These are phyloP conservation scores for Saxicola maurus DNA, from an alignment of 2,797 vertebrate species.

Conservation along the genomic window DNA sequence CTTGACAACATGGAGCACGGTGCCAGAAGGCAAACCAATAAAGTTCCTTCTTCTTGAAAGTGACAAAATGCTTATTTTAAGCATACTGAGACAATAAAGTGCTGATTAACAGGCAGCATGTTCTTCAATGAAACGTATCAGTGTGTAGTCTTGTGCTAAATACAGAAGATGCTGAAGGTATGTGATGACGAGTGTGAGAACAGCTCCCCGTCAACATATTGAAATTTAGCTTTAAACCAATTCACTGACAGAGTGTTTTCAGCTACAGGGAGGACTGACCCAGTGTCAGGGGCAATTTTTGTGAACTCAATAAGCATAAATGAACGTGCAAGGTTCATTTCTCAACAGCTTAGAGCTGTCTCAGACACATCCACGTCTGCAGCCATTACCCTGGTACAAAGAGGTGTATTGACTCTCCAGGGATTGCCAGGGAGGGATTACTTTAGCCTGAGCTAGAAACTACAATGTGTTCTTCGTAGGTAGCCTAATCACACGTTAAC, in stretches of 20 bases:
- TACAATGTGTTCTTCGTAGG: neutral
- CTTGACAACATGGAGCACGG: slow-evolving; percentile 17
- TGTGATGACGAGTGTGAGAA: neutral
- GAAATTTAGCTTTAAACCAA: neutral
- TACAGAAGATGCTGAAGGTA: slow-evolving; percentile 15
- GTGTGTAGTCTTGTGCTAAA: neutral
- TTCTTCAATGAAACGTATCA: slow-evolving; percentile 14
- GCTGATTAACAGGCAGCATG: slow-evolving; percentile 40
- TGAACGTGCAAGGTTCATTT: neutral
- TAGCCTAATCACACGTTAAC: slow-evolving; percentile 14
- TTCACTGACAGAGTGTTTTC: neutral
- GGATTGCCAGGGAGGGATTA: neutral
- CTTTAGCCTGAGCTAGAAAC: neutral
- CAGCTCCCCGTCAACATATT: neutral
- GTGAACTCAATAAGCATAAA: neutral
- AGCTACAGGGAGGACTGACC: neutral
- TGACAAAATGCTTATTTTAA: slow-evolving; percentile 56
- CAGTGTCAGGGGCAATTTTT: neutral
- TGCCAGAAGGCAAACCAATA: slow-evolving; percentile 46
- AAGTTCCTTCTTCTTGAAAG: slow-evolving; percentile 32
- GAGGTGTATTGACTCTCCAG: neutral
- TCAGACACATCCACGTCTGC: neutral
- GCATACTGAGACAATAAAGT: slow-evolving; percentile 50
- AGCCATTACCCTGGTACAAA: neutral
- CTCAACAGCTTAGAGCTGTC: neutral